Conservation (phyloP, 2,888 invertebrate species). For the Campoletis raptor region DNA sequence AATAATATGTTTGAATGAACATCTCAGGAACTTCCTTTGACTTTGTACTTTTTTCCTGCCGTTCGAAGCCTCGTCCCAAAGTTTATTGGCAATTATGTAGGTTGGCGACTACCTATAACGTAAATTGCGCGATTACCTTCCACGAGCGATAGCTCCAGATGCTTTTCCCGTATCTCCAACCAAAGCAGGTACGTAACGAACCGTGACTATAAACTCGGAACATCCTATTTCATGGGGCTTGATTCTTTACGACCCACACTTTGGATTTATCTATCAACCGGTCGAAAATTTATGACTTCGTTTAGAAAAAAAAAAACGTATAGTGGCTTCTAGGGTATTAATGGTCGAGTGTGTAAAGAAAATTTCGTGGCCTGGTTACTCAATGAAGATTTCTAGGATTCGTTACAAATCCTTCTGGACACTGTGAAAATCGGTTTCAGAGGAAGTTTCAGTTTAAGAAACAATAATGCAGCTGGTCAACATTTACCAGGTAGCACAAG, state of each 20-base stretch:
- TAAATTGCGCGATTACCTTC: slow-evolving; percentile 60
- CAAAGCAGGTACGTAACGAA: slow-evolving; percentile 28
- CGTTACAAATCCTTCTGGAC: background rate
- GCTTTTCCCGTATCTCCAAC: slow-evolving; percentile 1
- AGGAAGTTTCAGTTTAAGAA: background rate
- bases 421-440: background rate
- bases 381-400: background rate
- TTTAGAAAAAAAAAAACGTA: background rate
- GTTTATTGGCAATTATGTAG: slow-evolving; percentile 66
- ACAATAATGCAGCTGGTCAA: background rate
- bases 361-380: slow-evolving; percentile 7
- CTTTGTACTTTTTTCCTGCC: slow-evolving; percentile 8
- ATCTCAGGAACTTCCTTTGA: slow-evolving; percentile 18
- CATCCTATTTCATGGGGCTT: slow-evolving; percentile 30
- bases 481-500: background rate
- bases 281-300: slow-evolving; percentile 20
- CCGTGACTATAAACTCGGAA: slow-evolving; percentile 25
- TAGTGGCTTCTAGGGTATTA: background rate
- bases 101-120: slow-evolving; percentile 51
- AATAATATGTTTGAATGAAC: background rate
- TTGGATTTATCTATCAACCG: slow-evolving; percentile 31
- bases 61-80: slow-evolving; percentile 48
- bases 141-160: slow-evolving; percentile 49
- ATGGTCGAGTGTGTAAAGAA: background rate
- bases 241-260: slow-evolving; percentile 33